Conservation (phyloP, 2,113 vertebrate species). For the Pterocles gutturalis region DNA sequence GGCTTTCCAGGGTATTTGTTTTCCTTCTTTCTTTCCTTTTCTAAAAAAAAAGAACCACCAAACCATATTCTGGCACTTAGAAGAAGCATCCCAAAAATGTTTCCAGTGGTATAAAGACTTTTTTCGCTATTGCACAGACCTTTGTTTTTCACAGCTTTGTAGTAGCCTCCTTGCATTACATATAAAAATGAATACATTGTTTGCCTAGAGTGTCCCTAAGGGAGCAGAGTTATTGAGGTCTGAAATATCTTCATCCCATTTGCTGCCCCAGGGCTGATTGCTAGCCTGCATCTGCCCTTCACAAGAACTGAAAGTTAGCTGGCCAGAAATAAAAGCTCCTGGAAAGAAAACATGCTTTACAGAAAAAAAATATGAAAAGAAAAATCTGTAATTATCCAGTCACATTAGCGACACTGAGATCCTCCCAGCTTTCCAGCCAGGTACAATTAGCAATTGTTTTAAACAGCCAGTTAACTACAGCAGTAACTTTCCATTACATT, state of each 20-base stretch:
- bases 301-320: neutral
- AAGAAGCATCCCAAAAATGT: neutral
- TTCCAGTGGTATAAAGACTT: neutral
- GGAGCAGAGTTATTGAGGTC: constrained; percentile 24
- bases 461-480: constrained; percentile 44
- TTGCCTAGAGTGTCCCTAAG: neutral
- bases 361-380: neutral
- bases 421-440: constrained; percentile 35
- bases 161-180: neutral
- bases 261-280: neutral
- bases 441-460: constrained; percentile 46
- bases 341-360: constrained; percentile 5
- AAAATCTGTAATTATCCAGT: constrained; percentile 21
- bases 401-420: constrained; percentile 6
- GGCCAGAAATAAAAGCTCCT: constrained; percentile 53
- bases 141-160: neutral
- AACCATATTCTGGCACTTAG: neutral
- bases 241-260: constrained; percentile 26
- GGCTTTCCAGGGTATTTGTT: neutral
- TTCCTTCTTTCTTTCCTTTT: neutral
- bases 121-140: neutral
- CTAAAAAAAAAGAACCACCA: neutral
- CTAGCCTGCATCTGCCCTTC: constrained; percentile 25
- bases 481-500: constrained; percentile 3
- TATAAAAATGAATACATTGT: neutral